Evolutionary conservation across 2,113 vertebrate species (phyloP).

Genomic region (Fulmarus glacialis): DNA sequence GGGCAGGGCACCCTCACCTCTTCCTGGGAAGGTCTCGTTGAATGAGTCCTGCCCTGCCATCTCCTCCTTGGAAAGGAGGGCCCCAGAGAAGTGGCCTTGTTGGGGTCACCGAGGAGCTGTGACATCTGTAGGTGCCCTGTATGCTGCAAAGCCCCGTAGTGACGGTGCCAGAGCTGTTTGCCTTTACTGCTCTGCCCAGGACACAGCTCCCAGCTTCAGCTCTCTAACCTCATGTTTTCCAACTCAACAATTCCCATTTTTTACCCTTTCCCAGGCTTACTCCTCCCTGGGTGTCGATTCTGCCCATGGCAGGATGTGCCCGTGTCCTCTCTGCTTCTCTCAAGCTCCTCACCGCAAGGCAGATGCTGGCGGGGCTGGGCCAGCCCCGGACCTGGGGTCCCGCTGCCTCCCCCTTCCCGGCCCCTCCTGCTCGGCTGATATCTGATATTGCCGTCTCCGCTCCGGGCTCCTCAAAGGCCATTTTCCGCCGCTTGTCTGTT

Average conservation of each 20-base stretch:
- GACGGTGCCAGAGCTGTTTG: background rate
- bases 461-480: background rate
- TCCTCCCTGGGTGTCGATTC: background rate
- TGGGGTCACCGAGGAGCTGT: background rate
- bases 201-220: background rate
- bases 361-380: background rate
- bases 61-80: background rate
- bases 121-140: too few relatives aligned
- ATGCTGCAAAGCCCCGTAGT: background rate
- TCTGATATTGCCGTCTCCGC: background rate
- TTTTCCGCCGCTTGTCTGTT: background rate
- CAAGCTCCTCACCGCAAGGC: background rate
- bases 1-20: background rate
- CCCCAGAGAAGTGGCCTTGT: background rate
- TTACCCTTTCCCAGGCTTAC: background rate
- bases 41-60: background rate
- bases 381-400: background rate
- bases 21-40: background rate
- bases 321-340: background rate
- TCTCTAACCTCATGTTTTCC: background rate
- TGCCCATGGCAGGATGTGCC: rapidly evolving
- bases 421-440: background rate
- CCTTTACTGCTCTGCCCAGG: background rate
- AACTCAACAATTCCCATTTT: background rate
- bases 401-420: background rate